Evolutionary conservation across 2,797 vertebrate genomes (phyloP).

Genomic region (Ptychobarbus kaznakovi): DNA sequence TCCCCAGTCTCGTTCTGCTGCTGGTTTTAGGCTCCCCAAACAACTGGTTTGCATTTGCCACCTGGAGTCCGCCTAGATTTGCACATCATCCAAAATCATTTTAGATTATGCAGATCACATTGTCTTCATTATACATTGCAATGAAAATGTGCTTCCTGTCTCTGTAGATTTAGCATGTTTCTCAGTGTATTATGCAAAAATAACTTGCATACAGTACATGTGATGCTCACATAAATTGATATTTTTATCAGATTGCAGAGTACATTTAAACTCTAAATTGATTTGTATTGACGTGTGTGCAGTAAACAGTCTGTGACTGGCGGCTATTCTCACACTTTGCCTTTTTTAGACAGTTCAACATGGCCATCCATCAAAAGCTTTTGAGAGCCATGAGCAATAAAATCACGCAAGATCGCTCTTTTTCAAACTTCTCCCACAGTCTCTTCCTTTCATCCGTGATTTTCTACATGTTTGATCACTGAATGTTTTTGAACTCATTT

Average conservation of each 20-base stretch:
- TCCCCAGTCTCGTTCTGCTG: conserved; percentile 53
- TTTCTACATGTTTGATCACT: conserved; percentile 8
- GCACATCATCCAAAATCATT: conserved; percentile 22
- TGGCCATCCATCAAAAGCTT: conserved; percentile 9
- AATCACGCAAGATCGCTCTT: not conserved
- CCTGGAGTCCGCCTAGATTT: conserved; percentile 35
- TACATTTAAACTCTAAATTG: not conserved
- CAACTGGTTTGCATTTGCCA: conserved; percentile 47
- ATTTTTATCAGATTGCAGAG: conserved; percentile 14
- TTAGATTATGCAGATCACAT: not conserved
- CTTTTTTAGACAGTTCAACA: conserved; percentile 6
- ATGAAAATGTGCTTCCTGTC: not conserved
- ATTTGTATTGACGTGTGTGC: conserved; percentile 8
- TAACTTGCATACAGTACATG: not conserved
- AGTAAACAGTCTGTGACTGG: conserved; percentile 10
- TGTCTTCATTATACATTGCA: not conserved
- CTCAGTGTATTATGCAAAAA: not conserved
- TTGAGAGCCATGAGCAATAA: conserved; percentile 6
- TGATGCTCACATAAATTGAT: not conserved
- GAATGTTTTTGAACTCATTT: conserved; percentile 6
- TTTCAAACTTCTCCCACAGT: not conserved
- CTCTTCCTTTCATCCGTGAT: not conserved
- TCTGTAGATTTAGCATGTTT: conserved; percentile 2
- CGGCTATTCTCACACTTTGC: conserved; percentile 12
- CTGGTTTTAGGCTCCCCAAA: conserved; percentile 24